phyloP scores from a whole-genome alignment of 2,113 vertebrate species.

The Passerina amoena region DNA sequence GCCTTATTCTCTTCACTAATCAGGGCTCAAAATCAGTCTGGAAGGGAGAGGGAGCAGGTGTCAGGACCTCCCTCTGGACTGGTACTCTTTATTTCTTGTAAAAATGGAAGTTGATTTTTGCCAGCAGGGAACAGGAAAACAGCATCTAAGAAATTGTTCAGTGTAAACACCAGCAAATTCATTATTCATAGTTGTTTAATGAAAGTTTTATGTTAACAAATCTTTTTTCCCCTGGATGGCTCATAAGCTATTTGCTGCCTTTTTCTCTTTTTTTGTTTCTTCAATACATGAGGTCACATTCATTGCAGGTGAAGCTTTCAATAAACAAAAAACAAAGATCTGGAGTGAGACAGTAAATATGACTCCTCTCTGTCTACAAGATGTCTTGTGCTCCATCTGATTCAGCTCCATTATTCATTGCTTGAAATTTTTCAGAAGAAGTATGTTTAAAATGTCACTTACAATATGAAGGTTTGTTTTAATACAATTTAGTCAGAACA shows the following conservation, averaged over 20 bases:
- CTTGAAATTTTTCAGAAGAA: neutral
- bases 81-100: neutral
- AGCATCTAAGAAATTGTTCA: neutral
- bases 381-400: neutral
- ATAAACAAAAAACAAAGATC: neutral
- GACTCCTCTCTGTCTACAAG: neutral
- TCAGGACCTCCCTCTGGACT: neutral
- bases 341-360: neutral
- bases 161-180: constrained; percentile 24
- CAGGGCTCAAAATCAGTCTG: neutral
- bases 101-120: neutral
- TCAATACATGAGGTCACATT: neutral
- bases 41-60: accelerated
- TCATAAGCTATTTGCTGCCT: neutral
- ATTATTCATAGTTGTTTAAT: constrained; percentile 49
- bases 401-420: constrained; percentile 20
- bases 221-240: neutral
- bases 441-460: constrained; percentile 14
- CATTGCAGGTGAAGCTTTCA: neutral
- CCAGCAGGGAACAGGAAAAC: neutral
- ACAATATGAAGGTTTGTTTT: constrained; percentile 8
- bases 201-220: constrained; percentile 48
- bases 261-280: neutral
- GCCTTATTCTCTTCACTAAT: neutral
- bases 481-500: neutral